Evolutionary conservation across 2,113 vertebrate species (phyloP).

Genomic region (Phalacrocorax brasilianus): DNA sequence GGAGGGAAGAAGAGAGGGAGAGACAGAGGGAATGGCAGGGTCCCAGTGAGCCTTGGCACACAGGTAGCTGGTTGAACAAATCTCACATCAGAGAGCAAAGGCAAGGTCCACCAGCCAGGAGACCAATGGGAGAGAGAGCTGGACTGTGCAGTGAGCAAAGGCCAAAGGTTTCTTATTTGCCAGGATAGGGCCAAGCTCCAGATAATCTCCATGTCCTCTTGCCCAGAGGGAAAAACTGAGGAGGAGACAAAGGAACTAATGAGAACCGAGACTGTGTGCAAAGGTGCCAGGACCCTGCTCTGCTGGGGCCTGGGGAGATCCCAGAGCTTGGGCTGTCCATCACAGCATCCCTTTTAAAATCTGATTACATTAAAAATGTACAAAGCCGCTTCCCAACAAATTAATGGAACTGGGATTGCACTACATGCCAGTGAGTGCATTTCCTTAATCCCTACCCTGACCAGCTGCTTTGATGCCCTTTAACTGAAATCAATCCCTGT

Average conservation of each 20-base stretch:
- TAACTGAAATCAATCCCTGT: constrained; percentile 53
- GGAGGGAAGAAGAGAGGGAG: not conserved
- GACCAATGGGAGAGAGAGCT: not conserved
- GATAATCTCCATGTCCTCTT: not conserved
- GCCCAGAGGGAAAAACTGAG: not conserved
- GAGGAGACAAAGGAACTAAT: not conserved
- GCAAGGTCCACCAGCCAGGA: not conserved
- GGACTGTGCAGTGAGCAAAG: not conserved
- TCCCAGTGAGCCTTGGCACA: not conserved
- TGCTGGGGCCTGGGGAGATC: not conserved
- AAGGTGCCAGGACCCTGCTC: not conserved
- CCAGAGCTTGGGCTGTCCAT: not conserved
- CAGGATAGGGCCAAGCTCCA: not conserved
- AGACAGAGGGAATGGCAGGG: not conserved
- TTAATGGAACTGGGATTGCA: constrained; percentile 29
- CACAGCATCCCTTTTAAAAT: constrained; percentile 1
- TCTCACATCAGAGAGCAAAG: not conserved
- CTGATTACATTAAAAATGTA: constrained; percentile 42
- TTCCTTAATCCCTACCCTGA: constrained; percentile 32
- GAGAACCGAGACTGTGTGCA: not conserved
- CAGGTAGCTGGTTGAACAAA: not conserved
- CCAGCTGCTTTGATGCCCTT: not conserved
- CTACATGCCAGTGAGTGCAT: not conserved
- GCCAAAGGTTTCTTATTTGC: not conserved
- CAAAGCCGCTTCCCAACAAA: constrained; percentile 28